These are phyloP conservation scores for Dendronephthya gigantea DNA, from an alignment of 64 coral and sea anemone genomes.

Conservation along the genomic window DNA sequence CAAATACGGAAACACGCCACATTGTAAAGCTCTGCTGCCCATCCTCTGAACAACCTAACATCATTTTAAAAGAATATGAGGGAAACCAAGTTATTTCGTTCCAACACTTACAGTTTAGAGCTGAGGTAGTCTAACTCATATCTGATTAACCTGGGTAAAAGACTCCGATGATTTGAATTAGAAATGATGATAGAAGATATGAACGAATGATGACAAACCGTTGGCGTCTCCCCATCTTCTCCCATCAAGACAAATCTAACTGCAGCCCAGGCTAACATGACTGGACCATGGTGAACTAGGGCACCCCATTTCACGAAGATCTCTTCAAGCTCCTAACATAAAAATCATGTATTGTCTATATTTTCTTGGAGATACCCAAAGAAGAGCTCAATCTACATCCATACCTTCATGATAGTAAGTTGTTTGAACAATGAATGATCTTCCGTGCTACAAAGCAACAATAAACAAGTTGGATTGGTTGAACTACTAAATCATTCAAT, in stretches of 20 bases:
- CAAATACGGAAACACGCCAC: slow-evolving; percentile 83
- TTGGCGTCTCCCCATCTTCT: slow-evolving; percentile 27
- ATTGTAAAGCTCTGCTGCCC: slow-evolving; percentile 73
- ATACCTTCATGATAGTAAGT: background rate
- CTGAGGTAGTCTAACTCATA: too few relatives aligned
- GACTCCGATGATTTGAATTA: too few relatives aligned
- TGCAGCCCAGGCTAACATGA: slow-evolving; percentile 89
- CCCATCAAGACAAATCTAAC: slow-evolving; percentile 74
- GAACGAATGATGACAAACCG: background rate
- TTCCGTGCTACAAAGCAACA: background rate
- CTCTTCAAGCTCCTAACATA: slow-evolving; percentile 48
- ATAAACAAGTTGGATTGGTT: background rate
- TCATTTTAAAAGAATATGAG: background rate
- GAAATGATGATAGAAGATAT: too few relatives aligned
- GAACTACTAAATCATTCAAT: background rate
- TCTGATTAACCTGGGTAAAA: too few relatives aligned
- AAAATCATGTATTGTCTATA: too few relatives aligned
- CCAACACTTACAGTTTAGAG: too few relatives aligned
- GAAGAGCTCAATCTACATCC: too few relatives aligned
- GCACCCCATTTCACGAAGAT: slow-evolving; percentile 73
- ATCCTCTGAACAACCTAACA: slow-evolving; percentile 48
- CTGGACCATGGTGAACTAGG: slow-evolving; percentile 69
- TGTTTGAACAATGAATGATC: background rate
- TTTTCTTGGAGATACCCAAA: too few relatives aligned
- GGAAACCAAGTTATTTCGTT: background rate